These are phyloP conservation scores for Glyphotaelius pellucidus DNA, from an alignment of 2,888 invertebrate genomes.

Conservation along the genomic window DNA sequence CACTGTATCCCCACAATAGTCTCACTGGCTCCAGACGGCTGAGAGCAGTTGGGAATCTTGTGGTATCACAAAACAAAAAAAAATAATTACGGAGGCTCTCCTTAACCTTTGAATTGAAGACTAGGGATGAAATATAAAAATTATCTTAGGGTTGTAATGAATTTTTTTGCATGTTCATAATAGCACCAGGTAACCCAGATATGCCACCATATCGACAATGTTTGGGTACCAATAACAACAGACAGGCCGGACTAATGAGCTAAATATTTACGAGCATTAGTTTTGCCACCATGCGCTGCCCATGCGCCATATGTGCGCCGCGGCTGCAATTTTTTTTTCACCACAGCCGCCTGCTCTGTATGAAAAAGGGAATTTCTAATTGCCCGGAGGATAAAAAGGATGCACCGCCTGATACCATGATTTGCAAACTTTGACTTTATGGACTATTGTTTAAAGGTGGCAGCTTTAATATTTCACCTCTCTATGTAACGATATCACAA, in stretches of 20 bases:
- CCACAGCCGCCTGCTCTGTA: slow-evolving; percentile 48
- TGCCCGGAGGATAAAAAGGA: slow-evolving; percentile 23
- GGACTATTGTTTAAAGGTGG: background rate
- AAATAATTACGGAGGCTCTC: background rate
- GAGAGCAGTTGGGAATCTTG: too few species aligned
- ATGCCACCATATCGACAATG: background rate
- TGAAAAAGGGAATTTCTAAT: slow-evolving; percentile 50
- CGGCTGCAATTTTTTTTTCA: slow-evolving; percentile 57
- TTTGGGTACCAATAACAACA: slow-evolving; percentile 8
- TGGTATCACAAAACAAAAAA: too few species aligned
- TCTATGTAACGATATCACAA: background rate
- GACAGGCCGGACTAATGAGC: slow-evolving; percentile 52
- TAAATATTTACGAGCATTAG: slow-evolving; percentile 49
- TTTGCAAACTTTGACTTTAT: slow-evolving; percentile 29
- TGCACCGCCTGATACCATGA: slow-evolving; percentile 5
- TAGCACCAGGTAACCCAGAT: background rate
- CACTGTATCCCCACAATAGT: too few species aligned
- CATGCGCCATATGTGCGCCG: slow-evolving; percentile 48
- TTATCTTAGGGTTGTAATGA: background rate
- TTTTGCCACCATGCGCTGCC: slow-evolving; percentile 2
- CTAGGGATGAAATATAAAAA: background rate
- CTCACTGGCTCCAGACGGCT: too few species aligned
- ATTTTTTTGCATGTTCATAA: background rate
- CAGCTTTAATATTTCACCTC: background rate
- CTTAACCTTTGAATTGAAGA: background rate